These are phyloP conservation scores for Varanus komodoensis DNA, from an alignment of 2,113 vertebrate species.

Conservation along the genomic window DNA sequence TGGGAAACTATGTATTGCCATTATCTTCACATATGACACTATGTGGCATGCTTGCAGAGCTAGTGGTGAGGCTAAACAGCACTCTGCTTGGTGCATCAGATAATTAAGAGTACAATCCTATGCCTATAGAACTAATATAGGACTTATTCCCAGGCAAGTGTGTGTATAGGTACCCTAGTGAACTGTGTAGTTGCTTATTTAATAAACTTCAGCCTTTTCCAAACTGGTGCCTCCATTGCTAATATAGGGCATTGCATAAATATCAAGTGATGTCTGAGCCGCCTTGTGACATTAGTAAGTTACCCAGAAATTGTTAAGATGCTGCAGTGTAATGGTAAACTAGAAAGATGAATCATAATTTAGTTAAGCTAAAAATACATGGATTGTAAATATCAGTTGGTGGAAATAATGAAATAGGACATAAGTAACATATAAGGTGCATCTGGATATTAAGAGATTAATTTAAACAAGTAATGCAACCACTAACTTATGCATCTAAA, in stretches of 20 bases:
- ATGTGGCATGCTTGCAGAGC: neutral
- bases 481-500: neutral
- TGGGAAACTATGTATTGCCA: neutral
- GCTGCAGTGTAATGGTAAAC: neutral
- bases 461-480: neutral
- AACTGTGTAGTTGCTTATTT: neutral
- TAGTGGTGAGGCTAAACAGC: neutral
- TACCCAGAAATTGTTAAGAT: too few species aligned
- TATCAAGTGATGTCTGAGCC: neutral
- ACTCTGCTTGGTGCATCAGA: neutral
- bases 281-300: neutral
- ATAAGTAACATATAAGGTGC: neutral
- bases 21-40: neutral
- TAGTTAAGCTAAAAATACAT: neutral
- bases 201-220: too few species aligned
- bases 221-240: too few species aligned
- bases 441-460: neutral
- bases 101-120: neutral
- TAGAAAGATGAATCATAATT: neutral
- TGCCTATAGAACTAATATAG: neutral
- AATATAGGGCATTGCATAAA: neutral
- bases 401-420: neutral
- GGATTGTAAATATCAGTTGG: neutral
- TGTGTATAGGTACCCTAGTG: neutral
- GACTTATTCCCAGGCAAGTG: neutral